phyloP scores from a whole-genome alignment of 2,888 invertebrate species.

The Stenotaenia linearis region DNA sequence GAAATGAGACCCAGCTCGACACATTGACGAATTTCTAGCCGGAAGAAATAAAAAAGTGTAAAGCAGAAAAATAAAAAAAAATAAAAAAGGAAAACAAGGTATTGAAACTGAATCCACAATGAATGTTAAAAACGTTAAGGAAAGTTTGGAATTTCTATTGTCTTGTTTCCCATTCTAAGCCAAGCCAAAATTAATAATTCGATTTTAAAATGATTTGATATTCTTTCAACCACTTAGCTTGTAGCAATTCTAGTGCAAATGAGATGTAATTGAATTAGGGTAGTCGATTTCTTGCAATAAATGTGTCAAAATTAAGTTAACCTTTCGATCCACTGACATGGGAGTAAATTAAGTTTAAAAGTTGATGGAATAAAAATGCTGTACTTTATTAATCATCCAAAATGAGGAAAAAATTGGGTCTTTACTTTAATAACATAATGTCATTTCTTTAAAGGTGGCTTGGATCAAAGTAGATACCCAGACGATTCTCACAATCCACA shows the following conservation, averaged over 20 bases:
- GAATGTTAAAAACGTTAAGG: not conserved
- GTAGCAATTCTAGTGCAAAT: not conserved
- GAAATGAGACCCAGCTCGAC: not conserved
- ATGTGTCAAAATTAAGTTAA: not conserved
- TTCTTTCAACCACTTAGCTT: not conserved
- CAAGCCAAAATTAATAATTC: too few species aligned
- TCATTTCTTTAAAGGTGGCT: constrained; percentile 62
- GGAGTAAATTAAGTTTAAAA: not conserved
- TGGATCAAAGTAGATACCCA: constrained; percentile 91
- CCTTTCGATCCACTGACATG: not conserved
- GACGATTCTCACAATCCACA: constrained; percentile 85
- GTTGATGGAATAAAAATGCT: too few species aligned
- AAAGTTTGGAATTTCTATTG: not conserved
- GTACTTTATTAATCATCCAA: too few species aligned
- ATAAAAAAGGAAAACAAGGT: not conserved
- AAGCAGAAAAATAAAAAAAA: not conserved
- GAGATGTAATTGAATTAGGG: not conserved
- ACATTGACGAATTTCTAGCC: not conserved
- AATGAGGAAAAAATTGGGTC: not conserved
- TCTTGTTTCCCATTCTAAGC: too few species aligned
- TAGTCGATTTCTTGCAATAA: not conserved
- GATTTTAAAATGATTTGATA: not conserved
- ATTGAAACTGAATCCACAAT: not conserved
- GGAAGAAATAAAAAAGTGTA: not conserved
- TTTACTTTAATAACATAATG: not conserved